These are phyloP conservation scores for Athetis lepigone DNA, from an alignment of 2,888 invertebrate genomes.

Conservation along the genomic window DNA sequence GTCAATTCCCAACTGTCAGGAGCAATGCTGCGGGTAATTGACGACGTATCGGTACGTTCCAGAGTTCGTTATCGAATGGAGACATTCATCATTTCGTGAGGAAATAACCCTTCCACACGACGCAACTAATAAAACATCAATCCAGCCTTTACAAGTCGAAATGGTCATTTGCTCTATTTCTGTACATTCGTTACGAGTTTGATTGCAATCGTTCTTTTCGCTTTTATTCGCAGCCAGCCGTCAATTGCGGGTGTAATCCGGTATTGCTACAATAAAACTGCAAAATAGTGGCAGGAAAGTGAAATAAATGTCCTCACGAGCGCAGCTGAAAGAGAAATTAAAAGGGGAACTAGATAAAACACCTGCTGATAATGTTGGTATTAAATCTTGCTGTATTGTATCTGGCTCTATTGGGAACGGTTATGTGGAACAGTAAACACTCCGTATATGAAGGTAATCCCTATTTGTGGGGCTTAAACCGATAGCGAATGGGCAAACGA, in stretches of 20 bases:
- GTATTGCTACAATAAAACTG: slow-evolving; percentile 43
- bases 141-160: slow-evolving; percentile 17
- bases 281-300: slow-evolving; percentile 24
- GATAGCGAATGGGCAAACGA: slow-evolving; percentile 40
- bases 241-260: slow-evolving; percentile 41
- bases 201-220: slow-evolving; percentile 51
- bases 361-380: slow-evolving; percentile 19
- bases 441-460: slow-evolving; percentile 37
- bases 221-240: slow-evolving; percentile 41
- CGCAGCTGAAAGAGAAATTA: slow-evolving; percentile 34
- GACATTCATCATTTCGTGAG: slow-evolving; percentile 29
- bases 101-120: slow-evolving; percentile 27
- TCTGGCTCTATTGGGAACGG: slow-evolving; percentile 4
- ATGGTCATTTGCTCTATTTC: slow-evolving; percentile 35
- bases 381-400: slow-evolving; percentile 15
- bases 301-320: slow-evolving; percentile 26
- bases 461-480: slow-evolving; percentile 42
- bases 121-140: slow-evolving; percentile 30
- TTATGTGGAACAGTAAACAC: slow-evolving; percentile 37
- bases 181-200: slow-evolving; percentile 38
- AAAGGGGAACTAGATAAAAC: slow-evolving; percentile 17
- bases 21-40: slow-evolving; percentile 60
- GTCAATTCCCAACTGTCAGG: slow-evolving; percentile 66
- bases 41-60: slow-evolving; percentile 36
- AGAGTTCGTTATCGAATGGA: slow-evolving; percentile 29